Base-by-base conservation (phyloP, 2,113 vertebrate species). In the Chaetops frenatus region DNA sequence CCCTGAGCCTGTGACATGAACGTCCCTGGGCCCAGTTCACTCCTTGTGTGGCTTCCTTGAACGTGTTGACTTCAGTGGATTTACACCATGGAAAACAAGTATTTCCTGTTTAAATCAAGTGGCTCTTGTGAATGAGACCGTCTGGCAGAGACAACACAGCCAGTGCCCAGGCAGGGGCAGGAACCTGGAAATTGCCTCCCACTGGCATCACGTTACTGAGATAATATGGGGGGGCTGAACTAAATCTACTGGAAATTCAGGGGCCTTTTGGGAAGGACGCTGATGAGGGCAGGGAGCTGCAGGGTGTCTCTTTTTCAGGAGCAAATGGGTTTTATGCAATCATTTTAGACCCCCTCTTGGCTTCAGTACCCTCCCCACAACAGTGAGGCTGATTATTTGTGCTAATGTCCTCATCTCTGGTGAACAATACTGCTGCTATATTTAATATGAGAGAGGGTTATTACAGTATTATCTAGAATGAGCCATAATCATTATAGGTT, bases 381-480 rank as follows among this genome's bases (percentile, higher is more conserved):
- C 40, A n/a, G 61, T 45, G 40, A 91, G 65, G 65, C 78, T 87
- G 66, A 65, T 77, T 94, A 74, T 76, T 90, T 87, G 66, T n/a
- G 54, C 45, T 88, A 81, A 93, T 83, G 84, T 89, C 94, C 86
- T 90, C 80, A 57, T 80, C 89, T 90, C 93, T 70, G 66, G 71
- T 91, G 92, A 95, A 81, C 86, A 80, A 82, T 91, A 94, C 84
- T 85, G 66, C 69, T 79, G 45, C 80, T 93, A 33, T 73, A n/a
- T 95, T 91, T 85, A 97, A 85, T 87, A 95, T 48, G 79, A 83
- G 72, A 48, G 60, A 71, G 35, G 87, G 65, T 90, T 94, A 94
- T 86, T 92, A 71, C 71, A 69, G 48, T 83, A 64, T 88, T 93
- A 81, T 81, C 85, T 64, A 47, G 85, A 90, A 94, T 12, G 23